phyloP scores from a whole-genome alignment of 2,888 invertebrate species.

The Galeruca laticollis region DNA sequence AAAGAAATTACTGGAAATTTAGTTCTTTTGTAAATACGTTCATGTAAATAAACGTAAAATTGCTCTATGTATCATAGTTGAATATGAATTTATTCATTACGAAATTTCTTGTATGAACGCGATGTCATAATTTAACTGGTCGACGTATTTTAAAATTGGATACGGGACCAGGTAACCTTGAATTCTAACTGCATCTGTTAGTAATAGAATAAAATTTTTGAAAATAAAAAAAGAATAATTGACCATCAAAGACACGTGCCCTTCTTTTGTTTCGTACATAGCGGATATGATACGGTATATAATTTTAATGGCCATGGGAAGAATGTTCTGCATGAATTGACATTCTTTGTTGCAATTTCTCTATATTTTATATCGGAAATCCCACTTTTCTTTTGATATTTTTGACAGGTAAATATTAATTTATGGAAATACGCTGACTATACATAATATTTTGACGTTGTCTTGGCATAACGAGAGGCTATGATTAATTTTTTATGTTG shows the following conservation, averaged over 20 bases:
- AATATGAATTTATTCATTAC: neutral
- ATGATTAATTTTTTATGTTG: no score
- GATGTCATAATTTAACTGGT: neutral
- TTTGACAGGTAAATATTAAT: neutral
- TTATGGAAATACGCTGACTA: neutral
- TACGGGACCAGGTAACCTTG: neutral
- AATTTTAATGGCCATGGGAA: constrained; percentile 7
- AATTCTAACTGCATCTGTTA: neutral
- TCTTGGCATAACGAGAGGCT: no score
- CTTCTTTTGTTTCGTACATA: constrained; percentile 3
- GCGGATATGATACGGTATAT: constrained; percentile 7
- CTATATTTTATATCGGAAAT: neutral
- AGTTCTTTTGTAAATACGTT: no score
- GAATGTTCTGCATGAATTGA: neutral
- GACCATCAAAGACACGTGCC: constrained; percentile 9
- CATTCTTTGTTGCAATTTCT: constrained; percentile 3
- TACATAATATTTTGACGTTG: neutral
- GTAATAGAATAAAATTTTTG: neutral
- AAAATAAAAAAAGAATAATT: neutral
- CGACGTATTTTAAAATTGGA: neutral
- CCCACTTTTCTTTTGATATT: neutral
- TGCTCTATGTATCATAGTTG: neutral
- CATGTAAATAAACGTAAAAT: no score
- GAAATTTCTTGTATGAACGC: neutral
- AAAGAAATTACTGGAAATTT: no score